phyloP scores from a whole-genome alignment of 2,888 invertebrate genomes.

The Tachina fera region DNA sequence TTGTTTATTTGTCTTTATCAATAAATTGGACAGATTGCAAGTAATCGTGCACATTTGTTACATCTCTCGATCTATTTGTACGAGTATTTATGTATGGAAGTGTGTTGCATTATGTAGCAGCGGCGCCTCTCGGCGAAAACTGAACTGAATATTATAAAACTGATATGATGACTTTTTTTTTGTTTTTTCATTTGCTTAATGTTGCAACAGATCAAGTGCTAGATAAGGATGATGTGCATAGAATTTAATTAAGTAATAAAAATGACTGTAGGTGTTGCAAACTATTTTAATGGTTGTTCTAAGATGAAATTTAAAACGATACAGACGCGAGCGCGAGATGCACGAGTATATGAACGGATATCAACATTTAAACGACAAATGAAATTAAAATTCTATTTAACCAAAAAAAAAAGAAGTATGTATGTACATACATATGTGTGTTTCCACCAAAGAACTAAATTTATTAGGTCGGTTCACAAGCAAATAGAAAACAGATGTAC shows the following conservation, averaged over 20 bases:
- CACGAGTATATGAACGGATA: slow-evolving; percentile 13
- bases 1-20: background rate
- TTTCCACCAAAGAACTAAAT: background rate
- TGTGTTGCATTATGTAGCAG: slow-evolving; percentile 9
- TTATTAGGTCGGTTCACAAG: background rate
- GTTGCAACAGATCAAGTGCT: slow-evolving; percentile 68
- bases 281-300: slow-evolving; percentile 55
- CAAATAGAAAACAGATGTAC: background rate
- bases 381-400: slow-evolving; percentile 33
- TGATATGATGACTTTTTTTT: slow-evolving; percentile 6
- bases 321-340: slow-evolving; percentile 38
- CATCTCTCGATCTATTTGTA: background rate
- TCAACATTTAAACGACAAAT: background rate
- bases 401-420: background rate
- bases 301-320: slow-evolving; percentile 58
- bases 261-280: slow-evolving; percentile 68
- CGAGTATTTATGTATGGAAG: background rate
- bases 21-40: background rate
- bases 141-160: slow-evolving; percentile 34
- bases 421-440: too few species aligned
- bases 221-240: slow-evolving; percentile 70
- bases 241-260: slow-evolving; percentile 71
- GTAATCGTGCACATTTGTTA: background rate
- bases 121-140: slow-evolving; percentile 52
- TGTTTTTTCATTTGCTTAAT: slow-evolving; percentile 5